Base-by-base conservation (phyloP, 2,113 vertebrate species). In the Ciconia boyciana region DNA sequence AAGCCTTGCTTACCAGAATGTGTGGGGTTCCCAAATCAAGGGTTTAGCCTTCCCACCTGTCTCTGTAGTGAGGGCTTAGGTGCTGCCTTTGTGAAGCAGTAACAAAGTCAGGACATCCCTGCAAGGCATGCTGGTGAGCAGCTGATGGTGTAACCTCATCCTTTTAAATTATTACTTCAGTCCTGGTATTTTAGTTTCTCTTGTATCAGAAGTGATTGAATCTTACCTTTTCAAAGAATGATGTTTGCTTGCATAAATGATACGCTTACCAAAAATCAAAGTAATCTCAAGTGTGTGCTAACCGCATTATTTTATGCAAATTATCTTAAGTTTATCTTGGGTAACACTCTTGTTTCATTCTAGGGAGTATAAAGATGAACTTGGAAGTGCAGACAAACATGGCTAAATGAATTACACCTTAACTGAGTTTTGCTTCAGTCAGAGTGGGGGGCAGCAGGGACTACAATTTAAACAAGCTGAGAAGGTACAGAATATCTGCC, bases 281-380 rank as follows among this genome's bases (percentile, higher is more conserved):
- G 87, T 91, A 68, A 87, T 82, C 74, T 89, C 25, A 44, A 94
- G 69, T 69, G 36, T 57, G 46, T 77, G 43, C 44, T 61, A 71
- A 66, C 81, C 89, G 95, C 39, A 94, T 96, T 94, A 95, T 92
- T 6, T 85, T 82, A 82, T 89, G 95, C 62, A 95, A 93, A 93
- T 93, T 6, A 52, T 22, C 18, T 69, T 11, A 36, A 81, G 26
- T 70, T 94, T 89, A 75, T 93, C 36, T 68, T 89, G 26, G 64
- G 24, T 58, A 92, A 75, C 18, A 44, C 11, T 55, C 21, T 64
- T 46, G 16, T 44, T 89, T 92, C 46, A 36, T 94, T 61, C 81
- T 66, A 60, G 58, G 36, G 39, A 79, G 44, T 24, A 31, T 36
- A n/a, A 92, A 62, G 41, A 58, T 61, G 36, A 11, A 9, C 58